Evolutionary conservation across 2,888 invertebrate genomes (phyloP), one percentile per base, ranked within the genome.

Genomic region (Noctua comes): DNA sequence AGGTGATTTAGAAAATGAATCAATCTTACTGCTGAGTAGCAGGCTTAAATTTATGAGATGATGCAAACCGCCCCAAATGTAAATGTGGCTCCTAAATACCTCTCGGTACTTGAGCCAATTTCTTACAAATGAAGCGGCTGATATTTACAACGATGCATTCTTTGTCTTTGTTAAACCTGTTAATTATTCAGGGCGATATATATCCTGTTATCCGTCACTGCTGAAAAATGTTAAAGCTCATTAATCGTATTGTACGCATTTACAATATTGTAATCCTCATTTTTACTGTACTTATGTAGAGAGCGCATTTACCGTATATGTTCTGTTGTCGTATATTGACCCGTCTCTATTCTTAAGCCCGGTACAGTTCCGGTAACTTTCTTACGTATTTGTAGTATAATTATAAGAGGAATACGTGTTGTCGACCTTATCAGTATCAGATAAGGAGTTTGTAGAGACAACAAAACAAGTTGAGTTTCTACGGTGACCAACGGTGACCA

Each of bases 51-150:
- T 24, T 36, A 11, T 59, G 36, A 51, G 31, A 36, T 36, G 36
- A 36, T 36, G 36, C 36, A 36, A 36, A 36, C 36, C 36, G 36
- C 36, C 36, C 36, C 5, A 36, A 36, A 36, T 36, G 10, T 68
- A 62, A 68, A 46, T 79, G 40, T 36, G 31, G 24, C 80, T 68
- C 36, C 64, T 68, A 43, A 68, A 65, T 82, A 82, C 46, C 21
- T 43, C 48, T 46, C n/a, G 46, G 54, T 48, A 68, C 64, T 80
- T 76, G 40, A 65, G 76, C 77, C 68, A 80, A 82, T 69, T 76
- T 48, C 31, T 69, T 57, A 43, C 40, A 51, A 75, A 81, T 48
- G 77, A 51, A 43, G 27, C n/a, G n/a, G 27, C 21, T 72, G 46
- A 80, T 65, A 27, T 76, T 57, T 43, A 76, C n/a, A 76, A 76